These are phyloP conservation scores for Dolichoris vasculosae DNA, from an alignment of 1,140 invertebrate species.

Conservation along the genomic window DNA sequence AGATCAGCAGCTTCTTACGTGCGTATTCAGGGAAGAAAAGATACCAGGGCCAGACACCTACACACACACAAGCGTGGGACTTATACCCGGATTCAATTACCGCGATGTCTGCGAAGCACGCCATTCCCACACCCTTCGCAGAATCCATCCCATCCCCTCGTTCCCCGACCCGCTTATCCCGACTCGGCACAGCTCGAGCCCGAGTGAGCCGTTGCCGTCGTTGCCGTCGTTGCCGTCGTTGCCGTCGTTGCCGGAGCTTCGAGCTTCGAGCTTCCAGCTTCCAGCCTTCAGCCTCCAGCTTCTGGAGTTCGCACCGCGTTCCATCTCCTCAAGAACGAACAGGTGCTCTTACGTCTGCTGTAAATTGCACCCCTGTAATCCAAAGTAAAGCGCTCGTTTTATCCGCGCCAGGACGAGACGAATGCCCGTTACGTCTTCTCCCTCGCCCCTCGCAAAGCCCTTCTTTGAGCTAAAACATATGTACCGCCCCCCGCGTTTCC, in stretches of 20 bases:
- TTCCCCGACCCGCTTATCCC: background rate
- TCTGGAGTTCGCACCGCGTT: slow-evolving; percentile 44
- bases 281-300: too few relatives aligned
- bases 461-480: background rate
- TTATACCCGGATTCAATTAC: slow-evolving; percentile 74
- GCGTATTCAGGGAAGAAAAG: slow-evolving; percentile 33
- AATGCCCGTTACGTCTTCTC: slow-evolving; percentile 68
- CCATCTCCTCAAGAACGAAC: slow-evolving; percentile 72
- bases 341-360: slow-evolving; percentile 72
- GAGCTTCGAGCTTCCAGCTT: too few relatives aligned
- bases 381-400: slow-evolving; percentile 75
- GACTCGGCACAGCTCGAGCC: too few relatives aligned
- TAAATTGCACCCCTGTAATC: slow-evolving; percentile 74
- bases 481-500: background rate
- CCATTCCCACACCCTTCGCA: slow-evolving; percentile 65
- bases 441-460: background rate
- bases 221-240: too few relatives aligned
- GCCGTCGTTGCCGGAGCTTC: too few relatives aligned
- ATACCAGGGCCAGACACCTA: slow-evolving; percentile 55
- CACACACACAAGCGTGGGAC: slow-evolving; percentile 63
- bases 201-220: background rate
- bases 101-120: slow-evolving; percentile 73
- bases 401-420: slow-evolving; percentile 71
- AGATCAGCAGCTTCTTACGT: slow-evolving; percentile 35
- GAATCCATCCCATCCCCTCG: slow-evolving; percentile 41